These are phyloP conservation scores for Bubalus kerabau DNA, from an alignment of 2,113 vertebrate genomes.

Conservation along the genomic window DNA sequence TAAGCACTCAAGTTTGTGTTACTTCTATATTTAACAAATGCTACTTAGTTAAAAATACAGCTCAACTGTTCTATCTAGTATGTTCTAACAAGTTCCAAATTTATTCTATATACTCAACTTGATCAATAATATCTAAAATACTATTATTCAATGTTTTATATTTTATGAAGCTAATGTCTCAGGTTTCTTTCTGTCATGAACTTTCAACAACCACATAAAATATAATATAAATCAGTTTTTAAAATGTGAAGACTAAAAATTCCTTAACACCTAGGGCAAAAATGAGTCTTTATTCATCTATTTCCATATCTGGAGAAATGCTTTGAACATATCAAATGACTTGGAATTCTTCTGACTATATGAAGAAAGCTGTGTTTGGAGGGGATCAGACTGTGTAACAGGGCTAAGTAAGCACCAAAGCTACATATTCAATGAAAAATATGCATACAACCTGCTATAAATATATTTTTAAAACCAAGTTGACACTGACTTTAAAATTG, in stretches of 20 bases:
- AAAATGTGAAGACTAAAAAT: background rate
- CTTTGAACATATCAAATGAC: background rate
- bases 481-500: background rate
- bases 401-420: background rate
- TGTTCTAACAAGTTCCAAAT: background rate
- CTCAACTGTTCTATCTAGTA: background rate
- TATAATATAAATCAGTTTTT: background rate
- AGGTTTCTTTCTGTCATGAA: background rate
- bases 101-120: background rate
- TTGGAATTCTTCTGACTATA: background rate
- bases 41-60: background rate
- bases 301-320: background rate
- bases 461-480: background rate
- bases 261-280: background rate
- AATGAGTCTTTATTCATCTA: background rate
- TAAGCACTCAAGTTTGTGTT: background rate
- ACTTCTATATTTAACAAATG: background rate
- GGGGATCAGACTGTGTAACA: background rate
- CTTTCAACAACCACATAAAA: background rate
- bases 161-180: background rate
- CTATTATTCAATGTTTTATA: background rate
- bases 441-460: background rate
- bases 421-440: background rate
- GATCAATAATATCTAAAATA: background rate
- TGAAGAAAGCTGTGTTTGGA: background rate